A percentile compares a stretch with the other conserved stretches of the same genome.
phyloP scores from a whole-genome alignment of 2,888 invertebrate genomes.

The Leucophora obtusa region DNA sequence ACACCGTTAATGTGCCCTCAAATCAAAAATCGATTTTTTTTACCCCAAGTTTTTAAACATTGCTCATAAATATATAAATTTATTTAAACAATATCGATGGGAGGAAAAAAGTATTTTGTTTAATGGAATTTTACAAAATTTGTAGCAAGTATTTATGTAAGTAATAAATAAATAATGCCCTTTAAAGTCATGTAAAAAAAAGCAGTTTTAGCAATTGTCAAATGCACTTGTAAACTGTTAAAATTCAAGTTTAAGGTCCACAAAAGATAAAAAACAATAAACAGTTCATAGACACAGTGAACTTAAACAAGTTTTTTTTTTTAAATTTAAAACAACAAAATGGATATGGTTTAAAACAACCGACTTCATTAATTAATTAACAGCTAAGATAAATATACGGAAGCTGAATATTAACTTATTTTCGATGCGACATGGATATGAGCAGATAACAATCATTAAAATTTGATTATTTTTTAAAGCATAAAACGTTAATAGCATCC shows the following conservation, averaged over 20 bases:
- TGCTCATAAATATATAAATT: no score
- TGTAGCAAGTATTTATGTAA: background rate
- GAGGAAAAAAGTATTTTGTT: background rate
- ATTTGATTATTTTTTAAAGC: no score
- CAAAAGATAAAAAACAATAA: constrained; percentile 2
- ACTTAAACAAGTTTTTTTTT: constrained; percentile 11
- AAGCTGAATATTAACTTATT: background rate
- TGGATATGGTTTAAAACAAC: background rate
- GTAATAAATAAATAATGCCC: background rate
- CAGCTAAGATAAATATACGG: background rate
- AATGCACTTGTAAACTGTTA: background rate
- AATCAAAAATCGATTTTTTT: no score
- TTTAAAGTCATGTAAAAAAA: background rate
- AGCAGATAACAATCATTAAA: no score
- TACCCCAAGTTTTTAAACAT: no score
- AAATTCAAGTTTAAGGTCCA: constrained; percentile 29
- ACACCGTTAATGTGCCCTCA: no score
- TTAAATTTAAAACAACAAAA: background rate
- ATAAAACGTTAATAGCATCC: no score
- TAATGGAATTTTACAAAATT: background rate
- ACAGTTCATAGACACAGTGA: constrained; percentile 6
- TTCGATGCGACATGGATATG: no score
- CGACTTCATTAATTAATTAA: background rate
- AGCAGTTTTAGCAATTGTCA: background rate
- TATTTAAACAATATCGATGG: no score